Base-by-base conservation (phyloP, 92 coral and sea anemone species). In the Palythoa grandiflora region DNA sequence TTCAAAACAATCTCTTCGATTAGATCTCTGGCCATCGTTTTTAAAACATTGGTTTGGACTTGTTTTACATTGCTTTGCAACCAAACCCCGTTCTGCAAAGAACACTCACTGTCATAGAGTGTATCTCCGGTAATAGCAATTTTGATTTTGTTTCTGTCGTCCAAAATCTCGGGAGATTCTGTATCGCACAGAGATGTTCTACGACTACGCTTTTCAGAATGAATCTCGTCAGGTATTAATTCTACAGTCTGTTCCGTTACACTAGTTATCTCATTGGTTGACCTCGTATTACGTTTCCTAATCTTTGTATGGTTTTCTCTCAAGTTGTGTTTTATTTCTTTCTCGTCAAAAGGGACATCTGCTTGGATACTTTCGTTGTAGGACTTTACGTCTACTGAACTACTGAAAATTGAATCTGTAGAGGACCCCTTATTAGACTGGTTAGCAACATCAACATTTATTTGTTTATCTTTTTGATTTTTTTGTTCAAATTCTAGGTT, bases 1-100 rank as follows among this genome's bases (percentile, higher is more conserved):
- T 47, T 80, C 9, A 54, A 19, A 40, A 80, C 35, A 80, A 65
- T 40, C 8, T 65, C 59, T 63, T 19, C 85, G 21, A 80, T 51
- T 9, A 80, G 1, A 15, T 39, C 61, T 35, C 70, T 40, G 15
- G 73, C 85, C 73, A 44, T 21, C 65, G 73, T 65, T 7, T 20
- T 20, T 51, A 21, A 63, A 36, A 20, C 11, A 15, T 28, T 53
- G 40, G 15, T 37, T 38, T 61, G 40, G 55, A 28, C 14, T 13
- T 44, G 57, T 40, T 1, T 5, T 44, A 6, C 59, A 40, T 65
- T 63, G 17, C 40, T 2, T 65, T 9, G 85, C 21, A 40, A 12
- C 20, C 9, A 9, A 44, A 59, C 40, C 1, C 40, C 19, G 38
- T 68, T 10, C 44, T 5, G 19, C 47, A 39, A 53, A 19, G 14